Percentiles rank a stretch among this genome's conserved stretches.
Evolutionary conservation across 1,140 invertebrate genomes (phyloP).

Genomic region (Episyrphus balteatus): DNA sequence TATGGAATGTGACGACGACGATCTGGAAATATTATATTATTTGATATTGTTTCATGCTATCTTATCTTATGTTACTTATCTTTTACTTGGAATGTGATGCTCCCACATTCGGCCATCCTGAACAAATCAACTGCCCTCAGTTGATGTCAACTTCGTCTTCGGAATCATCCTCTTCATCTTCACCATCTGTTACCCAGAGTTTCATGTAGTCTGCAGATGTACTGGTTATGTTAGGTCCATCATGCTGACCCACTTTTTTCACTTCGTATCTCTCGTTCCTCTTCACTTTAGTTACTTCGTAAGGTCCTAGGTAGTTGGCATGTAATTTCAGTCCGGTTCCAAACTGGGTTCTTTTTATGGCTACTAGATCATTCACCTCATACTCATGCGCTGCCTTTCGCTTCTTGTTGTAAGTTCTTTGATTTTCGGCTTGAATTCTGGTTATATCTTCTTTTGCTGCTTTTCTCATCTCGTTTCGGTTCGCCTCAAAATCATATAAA

Average conservation of each 20-base stretch:
- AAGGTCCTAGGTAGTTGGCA: slow-evolving; percentile 33
- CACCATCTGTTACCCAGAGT: neutral
- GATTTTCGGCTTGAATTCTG: slow-evolving; percentile 32
- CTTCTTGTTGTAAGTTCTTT: slow-evolving; percentile 17
- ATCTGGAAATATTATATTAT: too few relatives aligned
- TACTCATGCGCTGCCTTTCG: slow-evolving; percentile 15
- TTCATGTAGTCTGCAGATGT: slow-evolving; percentile 2
- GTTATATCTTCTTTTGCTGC: slow-evolving; percentile 18
- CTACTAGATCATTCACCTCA: slow-evolving; percentile 24
- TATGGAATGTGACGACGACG: too few relatives aligned
- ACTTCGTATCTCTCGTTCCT: slow-evolving; percentile 16
- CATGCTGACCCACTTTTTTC: slow-evolving; percentile 3
- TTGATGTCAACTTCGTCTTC: too few relatives aligned
- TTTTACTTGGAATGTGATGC: too few relatives aligned
- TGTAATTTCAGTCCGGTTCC: slow-evolving; percentile 24
- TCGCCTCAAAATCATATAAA: slow-evolving; percentile 8
- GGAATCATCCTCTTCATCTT: too few relatives aligned
- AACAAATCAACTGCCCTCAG: too few relatives aligned
- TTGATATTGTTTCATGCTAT: too few relatives aligned
- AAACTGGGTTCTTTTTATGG: slow-evolving; percentile 33
- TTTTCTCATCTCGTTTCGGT: slow-evolving; percentile 2
- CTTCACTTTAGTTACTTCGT: slow-evolving; percentile 15
- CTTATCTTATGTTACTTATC: too few relatives aligned
- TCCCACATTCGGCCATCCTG: too few relatives aligned
- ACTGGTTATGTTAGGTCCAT: neutral